A percentile compares a stretch with the other conserved stretches of the same genome.
Evolutionary conservation across 2,797 vertebrate genomes (phyloP).

Genomic region (Hemibagrus guttatus): DNA sequence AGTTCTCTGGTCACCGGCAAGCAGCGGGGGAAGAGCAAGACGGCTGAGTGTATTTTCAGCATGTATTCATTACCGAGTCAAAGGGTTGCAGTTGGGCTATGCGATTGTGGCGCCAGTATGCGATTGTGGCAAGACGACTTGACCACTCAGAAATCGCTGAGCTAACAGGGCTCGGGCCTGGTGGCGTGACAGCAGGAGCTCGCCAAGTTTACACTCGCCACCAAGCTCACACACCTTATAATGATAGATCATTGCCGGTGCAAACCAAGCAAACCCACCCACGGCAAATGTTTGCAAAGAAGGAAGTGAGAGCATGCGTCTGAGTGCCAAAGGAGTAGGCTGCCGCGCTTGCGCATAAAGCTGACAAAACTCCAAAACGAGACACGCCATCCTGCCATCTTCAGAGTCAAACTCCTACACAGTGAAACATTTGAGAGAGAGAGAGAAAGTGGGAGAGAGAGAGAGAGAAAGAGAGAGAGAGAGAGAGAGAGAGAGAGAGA

Average conservation of each 20-base stretch:
- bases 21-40: conserved; percentile 63
- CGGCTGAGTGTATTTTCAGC: conserved; percentile 85
- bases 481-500: conserved; percentile 47
- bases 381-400: conserved; percentile 68
- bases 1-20: conserved; percentile 77
- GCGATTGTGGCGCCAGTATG: conserved; percentile 86
- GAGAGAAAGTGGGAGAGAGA: conserved; percentile 30
- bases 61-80: conserved; percentile 91
- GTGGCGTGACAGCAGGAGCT: conserved; percentile 63
- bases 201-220: conserved; percentile 73
- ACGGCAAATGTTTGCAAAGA: conserved; percentile 67
- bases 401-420: conserved; percentile 70
- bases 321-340: conserved; percentile 67
- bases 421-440: conserved; percentile 45
- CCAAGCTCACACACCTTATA: conserved; percentile 76
- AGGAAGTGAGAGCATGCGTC: conserved; percentile 64
- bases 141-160: conserved; percentile 93
- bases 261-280: conserved; percentile 59
- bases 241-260: conserved; percentile 69
- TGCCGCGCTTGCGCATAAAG: conserved; percentile 59
- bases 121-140: conserved; percentile 96
- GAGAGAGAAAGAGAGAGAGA: conserved; percentile 41
- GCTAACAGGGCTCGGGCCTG: conserved; percentile 80
- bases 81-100: conserved; percentile 84
- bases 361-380: conserved; percentile 65